phyloP scores from a whole-genome alignment of 1,140 invertebrate genomes.

The Propsilocerus akamusi region DNA sequence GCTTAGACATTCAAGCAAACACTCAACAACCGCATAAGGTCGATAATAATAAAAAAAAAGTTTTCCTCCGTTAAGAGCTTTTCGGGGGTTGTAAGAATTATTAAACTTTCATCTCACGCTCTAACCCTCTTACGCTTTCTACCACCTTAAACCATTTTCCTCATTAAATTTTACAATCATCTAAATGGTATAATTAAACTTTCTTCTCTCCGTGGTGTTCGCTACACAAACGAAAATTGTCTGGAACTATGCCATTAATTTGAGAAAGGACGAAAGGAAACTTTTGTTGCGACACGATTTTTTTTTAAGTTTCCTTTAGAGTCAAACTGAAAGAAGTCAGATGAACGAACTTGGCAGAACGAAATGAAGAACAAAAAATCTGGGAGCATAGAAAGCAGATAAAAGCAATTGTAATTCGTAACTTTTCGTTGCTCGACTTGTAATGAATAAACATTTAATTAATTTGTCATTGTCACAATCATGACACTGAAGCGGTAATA shows the following conservation, averaged over 20 bases:
- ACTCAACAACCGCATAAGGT: too few species aligned
- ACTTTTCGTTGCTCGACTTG: background rate
- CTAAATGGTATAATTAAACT: background rate
- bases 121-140: too few species aligned
- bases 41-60: too few species aligned
- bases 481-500: background rate
- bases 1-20: too few species aligned
- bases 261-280: too few species aligned
- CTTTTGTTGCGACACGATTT: too few species aligned
- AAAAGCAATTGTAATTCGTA: background rate
- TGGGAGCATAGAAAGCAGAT: too few species aligned
- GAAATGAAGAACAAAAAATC: background rate
- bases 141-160: background rate
- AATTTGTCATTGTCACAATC: background rate
- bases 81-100: too few species aligned
- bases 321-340: too few species aligned
- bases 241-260: background rate
- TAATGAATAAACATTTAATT: background rate
- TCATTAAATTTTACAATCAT: background rate
- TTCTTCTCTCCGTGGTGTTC: background rate
- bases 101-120: too few species aligned
- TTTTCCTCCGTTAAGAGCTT: too few species aligned
- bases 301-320: too few species aligned
- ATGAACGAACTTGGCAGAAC: background rate
- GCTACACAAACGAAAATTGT: background rate